Conservation (phyloP, 2,113 vertebrate species). For the Corydoras sp. region DNA sequence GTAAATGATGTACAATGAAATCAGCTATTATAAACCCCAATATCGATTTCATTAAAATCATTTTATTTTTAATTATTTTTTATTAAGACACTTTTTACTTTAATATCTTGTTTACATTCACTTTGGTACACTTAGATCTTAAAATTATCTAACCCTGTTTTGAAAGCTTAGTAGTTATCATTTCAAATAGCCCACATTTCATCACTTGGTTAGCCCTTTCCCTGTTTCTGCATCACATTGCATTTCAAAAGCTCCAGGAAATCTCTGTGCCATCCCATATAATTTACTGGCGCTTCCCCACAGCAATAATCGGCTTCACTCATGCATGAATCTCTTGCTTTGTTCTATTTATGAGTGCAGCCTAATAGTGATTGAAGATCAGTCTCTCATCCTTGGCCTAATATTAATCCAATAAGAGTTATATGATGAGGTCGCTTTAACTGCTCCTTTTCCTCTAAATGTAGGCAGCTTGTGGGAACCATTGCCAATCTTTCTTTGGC, state of each 20-base stretch:
- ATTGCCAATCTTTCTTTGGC: constrained; percentile 10
- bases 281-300: constrained; percentile 39
- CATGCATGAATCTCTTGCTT: constrained; percentile 36
- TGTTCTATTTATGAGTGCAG: constrained; percentile 33
- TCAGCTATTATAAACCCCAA: too few species aligned
- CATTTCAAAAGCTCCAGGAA: constrained; percentile 24
- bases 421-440: neutral
- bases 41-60: too few species aligned
- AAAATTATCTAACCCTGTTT: constrained; percentile 1
- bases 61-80: too few species aligned
- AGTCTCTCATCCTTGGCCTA: constrained; percentile 3
- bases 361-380: constrained; percentile 29
- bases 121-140: neutral
- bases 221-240: constrained; percentile 19
- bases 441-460: constrained; percentile 3
- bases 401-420: constrained; percentile 35
- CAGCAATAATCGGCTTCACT: constrained; percentile 39
- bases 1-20: too few species aligned
- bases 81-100: too few species aligned
- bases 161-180: constrained; percentile 8
- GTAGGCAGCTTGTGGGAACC: constrained; percentile 14
- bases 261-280: constrained; percentile 24
- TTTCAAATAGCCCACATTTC: constrained; percentile 26
- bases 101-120: neutral
- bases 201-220: neutral